Evolutionary conservation across 2,797 vertebrate species (phyloP).

Genomic region (Parauchenoglanis punctatus): DNA sequence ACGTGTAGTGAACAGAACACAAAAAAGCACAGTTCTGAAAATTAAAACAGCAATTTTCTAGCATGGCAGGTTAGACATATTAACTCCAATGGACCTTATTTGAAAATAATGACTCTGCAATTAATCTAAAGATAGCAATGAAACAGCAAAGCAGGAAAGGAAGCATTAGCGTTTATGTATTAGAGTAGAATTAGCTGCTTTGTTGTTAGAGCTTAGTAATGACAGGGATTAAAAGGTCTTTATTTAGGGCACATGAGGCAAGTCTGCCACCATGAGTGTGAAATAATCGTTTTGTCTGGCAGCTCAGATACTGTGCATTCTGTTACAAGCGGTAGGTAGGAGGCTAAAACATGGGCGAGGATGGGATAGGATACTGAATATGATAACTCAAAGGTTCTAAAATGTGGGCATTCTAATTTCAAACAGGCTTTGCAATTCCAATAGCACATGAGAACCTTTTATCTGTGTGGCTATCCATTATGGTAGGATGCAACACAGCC

Average conservation of each 20-base stretch:
- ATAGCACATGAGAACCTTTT: not conserved
- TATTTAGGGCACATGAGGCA: constrained; percentile 31
- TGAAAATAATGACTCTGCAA: constrained; percentile 1
- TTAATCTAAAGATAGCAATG: constrained; percentile 18
- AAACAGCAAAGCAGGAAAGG: not conserved
- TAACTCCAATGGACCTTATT: not conserved
- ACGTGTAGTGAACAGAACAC: not conserved
- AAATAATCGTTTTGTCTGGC: constrained; percentile 47
- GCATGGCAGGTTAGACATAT: not conserved
- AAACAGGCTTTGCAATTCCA: not conserved
- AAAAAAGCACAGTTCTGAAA: not conserved
- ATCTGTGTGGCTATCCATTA: not conserved
- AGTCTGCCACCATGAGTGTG: constrained; percentile 24
- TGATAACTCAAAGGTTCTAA: not conserved
- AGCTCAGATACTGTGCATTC: constrained; percentile 19
- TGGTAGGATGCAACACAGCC: no score
- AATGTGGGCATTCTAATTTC: not conserved
- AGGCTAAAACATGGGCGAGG: not conserved
- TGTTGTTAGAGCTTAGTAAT: not conserved
- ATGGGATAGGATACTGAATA: not conserved
- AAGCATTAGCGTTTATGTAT: not conserved
- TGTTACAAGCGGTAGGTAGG: not conserved
- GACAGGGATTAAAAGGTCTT: constrained; percentile 16
- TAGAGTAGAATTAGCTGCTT: not conserved
- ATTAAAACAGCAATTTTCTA: not conserved